Conservation (phyloP, 2,797 vertebrate genomes). For the Pipistrellus pygmaeus region DNA sequence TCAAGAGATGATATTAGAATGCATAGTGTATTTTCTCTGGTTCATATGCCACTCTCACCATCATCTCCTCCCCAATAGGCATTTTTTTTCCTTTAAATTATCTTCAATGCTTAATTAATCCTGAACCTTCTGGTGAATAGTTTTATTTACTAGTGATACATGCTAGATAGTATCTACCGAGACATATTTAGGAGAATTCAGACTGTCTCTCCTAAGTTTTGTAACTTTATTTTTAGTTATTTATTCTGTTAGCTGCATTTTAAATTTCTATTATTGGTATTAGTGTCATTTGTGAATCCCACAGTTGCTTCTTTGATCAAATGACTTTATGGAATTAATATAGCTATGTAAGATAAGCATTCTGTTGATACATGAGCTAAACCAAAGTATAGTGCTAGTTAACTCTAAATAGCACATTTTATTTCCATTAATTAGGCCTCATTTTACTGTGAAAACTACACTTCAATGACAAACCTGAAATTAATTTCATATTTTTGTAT, state of each 20-base stretch:
- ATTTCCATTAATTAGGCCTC: not conserved
- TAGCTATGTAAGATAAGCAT: not conserved
- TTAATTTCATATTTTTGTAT: not conserved
- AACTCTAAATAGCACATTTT: not conserved
- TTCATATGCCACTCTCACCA: not conserved
- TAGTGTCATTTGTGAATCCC: not conserved
- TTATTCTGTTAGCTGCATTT: not conserved
- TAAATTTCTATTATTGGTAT: not conserved
- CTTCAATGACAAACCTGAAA: not conserved
- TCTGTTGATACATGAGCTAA: not conserved
- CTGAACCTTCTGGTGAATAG: not conserved
- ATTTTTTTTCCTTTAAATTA: not conserved
- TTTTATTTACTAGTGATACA: not conserved
- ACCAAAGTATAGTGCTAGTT: conserved; percentile 23
- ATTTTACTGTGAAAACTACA: not conserved
- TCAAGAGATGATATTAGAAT: not conserved
- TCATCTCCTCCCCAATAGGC: not conserved
- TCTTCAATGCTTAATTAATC: not conserved
- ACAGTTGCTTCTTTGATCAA: not conserved
- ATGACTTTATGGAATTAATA: not conserved
- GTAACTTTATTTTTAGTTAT: not conserved
- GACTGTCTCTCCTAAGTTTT: not conserved
- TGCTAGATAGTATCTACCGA: not conserved
- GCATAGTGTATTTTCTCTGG: not conserved
- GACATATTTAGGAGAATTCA: not conserved